Evolutionary conservation across 2,797 vertebrate genomes (phyloP).

Genomic region (Stomatorhinus walkeri): DNA sequence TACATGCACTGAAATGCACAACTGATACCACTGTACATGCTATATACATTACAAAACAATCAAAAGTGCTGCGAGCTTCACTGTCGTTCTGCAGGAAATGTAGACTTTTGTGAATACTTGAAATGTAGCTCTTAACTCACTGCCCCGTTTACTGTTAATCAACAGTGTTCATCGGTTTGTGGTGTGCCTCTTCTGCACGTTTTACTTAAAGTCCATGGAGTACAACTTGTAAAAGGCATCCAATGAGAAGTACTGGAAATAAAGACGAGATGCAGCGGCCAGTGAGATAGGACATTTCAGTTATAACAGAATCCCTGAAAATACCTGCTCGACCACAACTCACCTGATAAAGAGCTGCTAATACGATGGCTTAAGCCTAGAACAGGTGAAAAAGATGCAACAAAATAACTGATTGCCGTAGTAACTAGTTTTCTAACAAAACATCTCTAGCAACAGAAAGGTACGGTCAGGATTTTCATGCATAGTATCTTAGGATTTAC

Average conservation of each 20-base stretch:
- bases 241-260: background rate
- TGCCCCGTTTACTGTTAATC: background rate
- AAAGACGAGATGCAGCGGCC: background rate
- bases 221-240: background rate
- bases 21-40: background rate
- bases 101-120: background rate
- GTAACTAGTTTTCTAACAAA: background rate
- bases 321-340: background rate
- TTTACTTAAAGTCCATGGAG: background rate
- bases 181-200: background rate
- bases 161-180: background rate
- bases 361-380: background rate
- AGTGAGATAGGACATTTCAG: background rate
- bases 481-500: background rate
- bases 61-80: background rate
- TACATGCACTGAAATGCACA: background rate
- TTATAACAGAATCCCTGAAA: background rate
- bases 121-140: background rate
- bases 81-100: background rate
- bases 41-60: background rate
- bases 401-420: background rate
- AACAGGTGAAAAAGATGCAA: background rate
- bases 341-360: constrained; percentile 3
- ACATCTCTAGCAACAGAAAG: background rate
- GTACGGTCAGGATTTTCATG: background rate